Evolutionary conservation across 1,140 invertebrate genomes (phyloP), one percentile per base, ranked within the genome.

Genomic region (Hycleus phaleratus): DNA sequence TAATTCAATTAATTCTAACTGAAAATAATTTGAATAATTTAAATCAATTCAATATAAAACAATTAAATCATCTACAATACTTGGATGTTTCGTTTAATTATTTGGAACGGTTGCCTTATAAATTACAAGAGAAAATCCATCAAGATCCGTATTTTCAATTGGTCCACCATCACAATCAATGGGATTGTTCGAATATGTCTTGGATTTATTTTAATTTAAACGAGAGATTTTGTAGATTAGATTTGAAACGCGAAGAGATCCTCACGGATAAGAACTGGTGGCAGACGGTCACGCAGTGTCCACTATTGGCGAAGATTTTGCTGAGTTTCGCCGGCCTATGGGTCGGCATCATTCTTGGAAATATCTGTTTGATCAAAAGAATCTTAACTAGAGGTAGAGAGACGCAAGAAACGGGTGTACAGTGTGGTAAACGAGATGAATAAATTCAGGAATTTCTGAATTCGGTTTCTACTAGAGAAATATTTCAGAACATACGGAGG

Each of bases 71-170:
- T 9, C 8, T 53, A 2, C 18, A 25, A 24, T 6, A 46, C 32
- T 26, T 53, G 8, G 51, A 53, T 38, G 32, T 53, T 46, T 45
- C 43, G 38, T 46, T 46, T 45, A 53, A 53, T 38, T 6, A 45
- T 9, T 24, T 53, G 18, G 46, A 18, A 12, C 38, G 18, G 18
- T 26, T 53, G n/a, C 51, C 51, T 3, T 25, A 25, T 3, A 53
- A 12, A 44, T 8, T 53, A 4, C 5, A 44, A 25, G 18, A 32
- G 7, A 53, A 32, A 18, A 26, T 53, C 26, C n/a, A 53, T 46
- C 32, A 32, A 32, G 18, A 18, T 18, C 18, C 18, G 18, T 18
- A 18, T 32, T 32, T 32, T 7, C 32, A 32, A 32, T 4, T 32
- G 32, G 7, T 32, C 32, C 32, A 5, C 32, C 32, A 10, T 32